These are phyloP conservation scores for Rhagium mordax DNA, from an alignment of 2,888 invertebrate species.

Conservation along the genomic window DNA sequence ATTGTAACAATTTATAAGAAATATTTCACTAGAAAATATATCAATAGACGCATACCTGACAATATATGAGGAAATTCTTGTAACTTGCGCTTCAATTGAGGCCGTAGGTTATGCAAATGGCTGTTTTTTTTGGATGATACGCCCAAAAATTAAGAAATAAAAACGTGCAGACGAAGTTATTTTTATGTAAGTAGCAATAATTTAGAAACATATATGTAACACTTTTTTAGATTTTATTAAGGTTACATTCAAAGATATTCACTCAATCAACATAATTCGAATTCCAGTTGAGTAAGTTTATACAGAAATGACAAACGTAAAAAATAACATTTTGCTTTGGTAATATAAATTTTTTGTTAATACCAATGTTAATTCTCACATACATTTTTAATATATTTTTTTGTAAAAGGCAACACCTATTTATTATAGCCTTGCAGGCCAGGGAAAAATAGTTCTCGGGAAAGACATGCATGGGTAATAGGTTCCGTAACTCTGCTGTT, in stretches of 20 bases:
- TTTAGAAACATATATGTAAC: constrained; percentile 9
- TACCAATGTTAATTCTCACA: no score
- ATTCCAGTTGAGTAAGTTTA: background rate
- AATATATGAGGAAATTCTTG: background rate
- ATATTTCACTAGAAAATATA: constrained; percentile 4
- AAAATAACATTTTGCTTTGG: background rate
- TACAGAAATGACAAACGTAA: background rate
- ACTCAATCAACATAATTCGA: background rate
- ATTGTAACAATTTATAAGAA: background rate
- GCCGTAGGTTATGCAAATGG: background rate
- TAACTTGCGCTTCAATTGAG: background rate
- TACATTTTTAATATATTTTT: no score
- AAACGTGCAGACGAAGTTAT: background rate
- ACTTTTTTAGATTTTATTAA: background rate
- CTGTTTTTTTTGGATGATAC: background rate
- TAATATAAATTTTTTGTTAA: no score
- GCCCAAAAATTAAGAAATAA: constrained; percentile 1
- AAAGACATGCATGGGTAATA: no score
- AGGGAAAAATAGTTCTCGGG: no score
- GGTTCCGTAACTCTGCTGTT: no score
- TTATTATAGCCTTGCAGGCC: no score
- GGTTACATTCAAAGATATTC: background rate
- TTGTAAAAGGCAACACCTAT: no score
- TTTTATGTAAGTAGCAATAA: constrained; percentile 4
- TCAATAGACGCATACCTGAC: no score